phyloP scores from a whole-genome alignment of 2,113 vertebrate genomes.

The Lucifuga dentata region DNA sequence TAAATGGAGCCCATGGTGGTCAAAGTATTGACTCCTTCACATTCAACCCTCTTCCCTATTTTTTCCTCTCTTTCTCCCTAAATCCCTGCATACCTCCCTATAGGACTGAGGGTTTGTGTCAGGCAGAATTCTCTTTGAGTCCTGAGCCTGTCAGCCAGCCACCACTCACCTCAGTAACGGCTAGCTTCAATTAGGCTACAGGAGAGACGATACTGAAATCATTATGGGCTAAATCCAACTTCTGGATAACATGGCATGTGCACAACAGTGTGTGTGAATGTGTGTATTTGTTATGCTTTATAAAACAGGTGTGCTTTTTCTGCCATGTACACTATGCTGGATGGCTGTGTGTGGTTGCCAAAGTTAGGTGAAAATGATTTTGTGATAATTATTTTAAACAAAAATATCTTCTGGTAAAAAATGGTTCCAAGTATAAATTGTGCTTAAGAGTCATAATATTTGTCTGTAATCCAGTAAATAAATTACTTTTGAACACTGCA shows the following conservation, averaged over 20 bases:
- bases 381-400: no score
- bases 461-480: slow-evolving; percentile 44
- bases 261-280: not conserved
- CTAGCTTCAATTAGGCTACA: slow-evolving; percentile 71
- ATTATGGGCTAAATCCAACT: slow-evolving; percentile 62
- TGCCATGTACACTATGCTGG: no score
- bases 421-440: not conserved
- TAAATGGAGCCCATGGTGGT: slow-evolving; percentile 52
- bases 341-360: no score
- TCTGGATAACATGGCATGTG: no score
- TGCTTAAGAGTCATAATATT: slow-evolving; percentile 11
- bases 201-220: slow-evolving; percentile 54
- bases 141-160: slow-evolving; percentile 67
- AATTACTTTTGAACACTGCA: slow-evolving; percentile 50
- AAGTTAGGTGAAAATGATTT: no score
- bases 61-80: slow-evolving; percentile 50
- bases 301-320: slow-evolving; percentile 1
- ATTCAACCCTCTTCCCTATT: slow-evolving; percentile 67
- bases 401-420: no score
- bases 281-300: slow-evolving; percentile 34
- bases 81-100: slow-evolving; percentile 69
- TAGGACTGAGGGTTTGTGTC: slow-evolving; percentile 74
- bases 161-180: slow-evolving; percentile 59
- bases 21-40: slow-evolving; percentile 66
- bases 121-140: slow-evolving; percentile 71